These are phyloP conservation scores for Ellobium chinense DNA, from an alignment of 2,888 invertebrate species.

Conservation along the genomic window DNA sequence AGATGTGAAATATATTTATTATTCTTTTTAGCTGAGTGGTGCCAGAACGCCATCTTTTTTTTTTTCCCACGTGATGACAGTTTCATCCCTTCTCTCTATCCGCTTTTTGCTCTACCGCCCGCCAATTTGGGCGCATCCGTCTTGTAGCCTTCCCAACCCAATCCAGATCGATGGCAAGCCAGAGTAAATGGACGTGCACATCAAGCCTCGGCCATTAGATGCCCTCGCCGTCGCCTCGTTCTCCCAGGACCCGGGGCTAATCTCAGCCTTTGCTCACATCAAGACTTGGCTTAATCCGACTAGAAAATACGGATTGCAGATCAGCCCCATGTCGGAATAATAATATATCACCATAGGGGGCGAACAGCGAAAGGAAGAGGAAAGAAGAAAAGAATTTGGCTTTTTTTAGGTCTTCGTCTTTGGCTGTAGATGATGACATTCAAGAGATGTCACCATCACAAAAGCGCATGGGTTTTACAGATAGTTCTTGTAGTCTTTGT, in stretches of 20 bases:
- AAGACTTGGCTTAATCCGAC: constrained; percentile 4
- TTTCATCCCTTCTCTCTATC: constrained; percentile 20
- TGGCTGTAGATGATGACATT: too few species aligned
- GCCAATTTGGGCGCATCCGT: constrained; percentile 25
- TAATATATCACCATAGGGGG: not conserved
- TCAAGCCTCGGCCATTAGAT: constrained; percentile 18
- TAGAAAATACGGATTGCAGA: not conserved
- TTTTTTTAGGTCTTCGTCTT: too few species aligned
- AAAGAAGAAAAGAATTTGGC: too few species aligned
- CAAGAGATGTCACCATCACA: too few species aligned
- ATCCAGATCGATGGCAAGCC: constrained; percentile 20
- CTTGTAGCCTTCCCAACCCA: constrained; percentile 29
- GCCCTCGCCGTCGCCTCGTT: constrained; percentile 8
- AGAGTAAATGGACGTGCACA: constrained; percentile 14
- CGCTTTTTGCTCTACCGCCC: constrained; percentile 27
- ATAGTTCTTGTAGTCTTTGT: too few species aligned
- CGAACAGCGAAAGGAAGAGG: too few species aligned
- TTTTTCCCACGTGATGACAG: too few species aligned
- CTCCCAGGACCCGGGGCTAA: not conserved
- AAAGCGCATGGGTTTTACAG: too few species aligned
- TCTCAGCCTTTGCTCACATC: not conserved
- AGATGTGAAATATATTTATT: too few species aligned
- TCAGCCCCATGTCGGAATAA: not conserved
- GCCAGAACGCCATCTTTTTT: too few species aligned
- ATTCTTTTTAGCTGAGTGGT: too few species aligned